These are phyloP conservation scores for Bombus balteatus DNA, from an alignment of 1,140 invertebrate genomes.

Conservation along the genomic window DNA sequence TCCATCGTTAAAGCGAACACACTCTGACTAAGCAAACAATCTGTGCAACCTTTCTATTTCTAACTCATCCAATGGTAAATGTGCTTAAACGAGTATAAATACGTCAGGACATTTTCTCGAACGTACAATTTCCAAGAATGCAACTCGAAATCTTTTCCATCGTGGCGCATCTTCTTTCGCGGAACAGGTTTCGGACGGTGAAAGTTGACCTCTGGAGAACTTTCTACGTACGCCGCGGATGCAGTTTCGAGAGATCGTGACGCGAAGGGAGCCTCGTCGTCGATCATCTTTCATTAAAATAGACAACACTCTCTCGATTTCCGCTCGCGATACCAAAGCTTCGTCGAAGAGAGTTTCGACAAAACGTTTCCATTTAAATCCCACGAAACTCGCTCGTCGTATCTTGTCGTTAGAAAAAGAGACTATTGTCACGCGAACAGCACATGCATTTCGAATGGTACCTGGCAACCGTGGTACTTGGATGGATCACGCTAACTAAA, in stretches of 20 bases:
- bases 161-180: conserved; percentile 11
- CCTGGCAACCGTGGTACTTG: not conserved
- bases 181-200: conserved; percentile 59
- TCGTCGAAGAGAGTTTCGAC: not conserved
- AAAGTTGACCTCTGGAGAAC: conserved; percentile 70
- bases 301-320: not conserved
- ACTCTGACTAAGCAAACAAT: too few relatives aligned
- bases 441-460: not conserved
- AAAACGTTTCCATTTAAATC: not conserved
- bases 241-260: conserved; percentile 29
- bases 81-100: too few relatives aligned
- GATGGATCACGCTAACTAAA: not conserved
- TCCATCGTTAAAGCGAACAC: too few relatives aligned
- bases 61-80: too few relatives aligned
- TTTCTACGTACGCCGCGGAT: conserved; percentile 56
- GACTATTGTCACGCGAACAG: conserved; percentile 1
- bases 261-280: not conserved
- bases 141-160: not conserved
- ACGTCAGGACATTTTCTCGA: too few relatives aligned
- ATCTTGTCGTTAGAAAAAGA: not conserved
- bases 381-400: not conserved
- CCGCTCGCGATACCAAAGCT: not conserved
- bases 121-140: not conserved
- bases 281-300: conserved; percentile 15
- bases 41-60: too few relatives aligned